Percentiles rank a stretch among this genome's conserved stretches.
These are phyloP conservation scores for Hemicrepidius hirtus DNA, from an alignment of 2,888 invertebrate species.

Conservation along the genomic window DNA sequence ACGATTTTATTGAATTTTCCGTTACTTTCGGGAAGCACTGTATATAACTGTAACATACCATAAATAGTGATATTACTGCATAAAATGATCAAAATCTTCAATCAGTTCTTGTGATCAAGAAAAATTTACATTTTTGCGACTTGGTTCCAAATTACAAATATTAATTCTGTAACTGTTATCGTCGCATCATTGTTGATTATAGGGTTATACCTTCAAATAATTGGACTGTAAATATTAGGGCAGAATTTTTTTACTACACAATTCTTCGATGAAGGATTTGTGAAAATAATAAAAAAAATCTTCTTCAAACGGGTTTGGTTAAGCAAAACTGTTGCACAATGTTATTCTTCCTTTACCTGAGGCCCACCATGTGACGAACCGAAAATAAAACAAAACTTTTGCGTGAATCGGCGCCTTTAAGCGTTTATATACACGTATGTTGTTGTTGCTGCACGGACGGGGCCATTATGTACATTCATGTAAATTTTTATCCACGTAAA, in stretches of 20 bases:
- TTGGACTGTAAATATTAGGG: constrained; percentile 4
- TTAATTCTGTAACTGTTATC: constrained; percentile 25
- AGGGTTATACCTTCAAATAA: constrained; percentile 4
- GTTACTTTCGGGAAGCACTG: too few species aligned
- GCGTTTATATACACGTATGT: constrained; percentile 51
- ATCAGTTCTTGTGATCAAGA: constrained; percentile 5
- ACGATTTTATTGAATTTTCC: too few species aligned
- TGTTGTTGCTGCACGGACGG: constrained; percentile 43
- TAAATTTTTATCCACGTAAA: constrained; percentile 48
- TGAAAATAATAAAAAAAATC: neutral
- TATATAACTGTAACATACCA: neutral
- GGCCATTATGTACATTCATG: constrained; percentile 51
- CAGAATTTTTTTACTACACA: neutral
- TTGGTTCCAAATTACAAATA: constrained; percentile 25
- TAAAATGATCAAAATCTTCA: constrained; percentile 1
- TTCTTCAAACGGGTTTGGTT: neutral
- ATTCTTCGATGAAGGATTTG: too few species aligned
- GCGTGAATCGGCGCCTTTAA: constrained; percentile 58
- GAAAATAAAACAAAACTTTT: constrained; percentile 55
- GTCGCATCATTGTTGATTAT: constrained; percentile 11
- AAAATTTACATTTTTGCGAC: constrained; percentile 25
- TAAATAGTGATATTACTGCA: constrained; percentile 9
- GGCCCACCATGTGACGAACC: constrained; percentile 54
- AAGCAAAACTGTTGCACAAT: constrained; percentile 7
- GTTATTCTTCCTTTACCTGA: constrained; percentile 55